Evolutionary conservation across 1,140 invertebrate species (phyloP).

Genomic region (Platyura marginata): DNA sequence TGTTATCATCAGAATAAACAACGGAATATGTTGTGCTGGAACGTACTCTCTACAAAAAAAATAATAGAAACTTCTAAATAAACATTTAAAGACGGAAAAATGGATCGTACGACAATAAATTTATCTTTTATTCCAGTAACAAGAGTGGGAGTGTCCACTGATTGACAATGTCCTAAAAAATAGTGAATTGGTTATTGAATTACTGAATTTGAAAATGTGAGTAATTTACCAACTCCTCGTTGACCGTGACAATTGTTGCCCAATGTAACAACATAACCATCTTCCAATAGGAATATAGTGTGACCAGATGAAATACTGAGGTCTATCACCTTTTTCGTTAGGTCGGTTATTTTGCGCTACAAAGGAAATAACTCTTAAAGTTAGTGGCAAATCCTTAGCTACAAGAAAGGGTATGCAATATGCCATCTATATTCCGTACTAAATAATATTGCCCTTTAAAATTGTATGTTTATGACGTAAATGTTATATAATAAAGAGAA

Average conservation of each 20-base stretch:
- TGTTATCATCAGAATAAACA: slow-evolving; percentile 41
- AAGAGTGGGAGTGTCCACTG: slow-evolving; percentile 25
- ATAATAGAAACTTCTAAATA: no score
- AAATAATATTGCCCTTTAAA: no score
- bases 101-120: slow-evolving; percentile 29
- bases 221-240: slow-evolving; percentile 29
- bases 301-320: slow-evolving; percentile 37
- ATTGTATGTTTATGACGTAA: no score
- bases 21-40: slow-evolving; percentile 48
- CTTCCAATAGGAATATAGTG: slow-evolving; percentile 39
- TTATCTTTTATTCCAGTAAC: slow-evolving; percentile 33
- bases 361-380: slow-evolving; percentile 2
- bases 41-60: slow-evolving; percentile 30
- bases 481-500: no score
- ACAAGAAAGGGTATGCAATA: no score
- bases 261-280: slow-evolving; percentile 45
- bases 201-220: slow-evolving; percentile 4
- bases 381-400: no score
- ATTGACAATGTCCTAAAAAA: slow-evolving; percentile 13
- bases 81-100: slow-evolving; percentile 34
- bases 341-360: slow-evolving; percentile 6
- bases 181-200: slow-evolving; percentile 2
- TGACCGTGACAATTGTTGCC: slow-evolving; percentile 38
- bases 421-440: no score
- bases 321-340: slow-evolving; percentile 24